These are phyloP conservation scores for Clusia tigrina DNA, from an alignment of 2,888 invertebrate species.

Conservation along the genomic window DNA sequence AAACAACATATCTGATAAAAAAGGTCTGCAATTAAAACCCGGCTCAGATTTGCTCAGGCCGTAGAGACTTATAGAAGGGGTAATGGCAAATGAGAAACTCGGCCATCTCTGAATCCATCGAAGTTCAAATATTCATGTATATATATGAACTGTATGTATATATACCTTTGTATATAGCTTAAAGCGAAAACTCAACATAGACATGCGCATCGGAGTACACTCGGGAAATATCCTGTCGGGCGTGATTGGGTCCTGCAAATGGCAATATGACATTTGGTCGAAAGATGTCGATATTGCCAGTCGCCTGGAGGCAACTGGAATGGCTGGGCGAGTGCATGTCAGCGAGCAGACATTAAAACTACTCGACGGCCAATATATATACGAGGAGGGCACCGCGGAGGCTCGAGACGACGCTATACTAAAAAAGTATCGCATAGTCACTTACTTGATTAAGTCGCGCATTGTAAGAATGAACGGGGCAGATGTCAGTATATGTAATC, in stretches of 20 bases:
- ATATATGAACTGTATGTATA: neutral
- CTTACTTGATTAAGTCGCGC: slow-evolving; percentile 76
- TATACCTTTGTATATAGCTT: slow-evolving; percentile 67
- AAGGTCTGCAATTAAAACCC: no score
- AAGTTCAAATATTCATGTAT: neutral
- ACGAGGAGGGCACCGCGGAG: slow-evolving; percentile 76
- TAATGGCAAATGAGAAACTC: slow-evolving; percentile 20
- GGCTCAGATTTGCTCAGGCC: no score
- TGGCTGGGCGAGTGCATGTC: slow-evolving; percentile 89
- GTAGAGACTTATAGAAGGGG: no score
- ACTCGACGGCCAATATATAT: slow-evolving; percentile 72
- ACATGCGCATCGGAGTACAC: slow-evolving; percentile 95
- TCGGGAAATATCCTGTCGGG: slow-evolving; percentile 90
- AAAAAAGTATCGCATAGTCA: slow-evolving; percentile 75
- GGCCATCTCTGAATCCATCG: neutral
- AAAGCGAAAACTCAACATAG: slow-evolving; percentile 82
- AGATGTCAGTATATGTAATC: neutral
- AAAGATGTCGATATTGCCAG: slow-evolving; percentile 94
- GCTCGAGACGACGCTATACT: slow-evolving; percentile 74
- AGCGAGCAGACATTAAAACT: slow-evolving; percentile 80
- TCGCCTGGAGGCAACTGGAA: slow-evolving; percentile 91
- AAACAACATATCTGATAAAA: no score
- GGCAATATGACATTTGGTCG: slow-evolving; percentile 97
- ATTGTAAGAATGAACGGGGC: slow-evolving; percentile 52
- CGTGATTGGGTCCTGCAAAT: slow-evolving; percentile 89